These are phyloP conservation scores for Numenius arquata DNA, from an alignment of 2,113 vertebrate genomes.

Conservation along the genomic window DNA sequence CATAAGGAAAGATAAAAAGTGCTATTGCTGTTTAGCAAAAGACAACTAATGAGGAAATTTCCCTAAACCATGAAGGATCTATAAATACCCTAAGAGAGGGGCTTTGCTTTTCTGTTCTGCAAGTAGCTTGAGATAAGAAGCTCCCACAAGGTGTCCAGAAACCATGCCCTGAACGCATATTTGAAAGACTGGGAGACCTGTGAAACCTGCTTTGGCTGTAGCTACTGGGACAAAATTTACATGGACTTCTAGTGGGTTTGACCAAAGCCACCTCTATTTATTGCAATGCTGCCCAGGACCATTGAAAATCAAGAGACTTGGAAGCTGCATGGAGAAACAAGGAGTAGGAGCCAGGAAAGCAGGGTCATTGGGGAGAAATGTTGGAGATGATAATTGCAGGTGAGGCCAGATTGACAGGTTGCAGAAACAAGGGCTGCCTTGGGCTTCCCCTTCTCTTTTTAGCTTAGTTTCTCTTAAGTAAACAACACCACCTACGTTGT, in stretches of 20 bases:
- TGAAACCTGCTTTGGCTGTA: background rate
- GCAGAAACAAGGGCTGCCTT: background rate
- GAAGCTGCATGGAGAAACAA: background rate
- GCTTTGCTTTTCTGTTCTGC: background rate
- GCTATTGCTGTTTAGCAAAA: background rate
- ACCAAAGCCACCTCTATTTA: background rate
- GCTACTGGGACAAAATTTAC: background rate
- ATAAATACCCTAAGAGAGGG: background rate
- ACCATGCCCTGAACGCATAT: accelerated
- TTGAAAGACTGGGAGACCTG: background rate
- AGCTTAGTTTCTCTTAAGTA: background rate
- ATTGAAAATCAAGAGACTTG: background rate
- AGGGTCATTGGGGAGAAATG: background rate
- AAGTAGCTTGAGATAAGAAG: background rate
- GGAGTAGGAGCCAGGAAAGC: background rate
- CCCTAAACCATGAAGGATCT: background rate
- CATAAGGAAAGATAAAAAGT: background rate
- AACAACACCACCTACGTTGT: background rate
- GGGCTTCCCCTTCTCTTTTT: background rate
- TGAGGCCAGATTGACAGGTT: background rate
- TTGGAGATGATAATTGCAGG: background rate
- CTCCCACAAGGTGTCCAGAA: background rate
- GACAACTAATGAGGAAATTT: background rate
- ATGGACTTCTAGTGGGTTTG: background rate
- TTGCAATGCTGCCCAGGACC: background rate